Conservation (phyloP, 2,888 invertebrate genomes). For the Seira ritae region DNA sequence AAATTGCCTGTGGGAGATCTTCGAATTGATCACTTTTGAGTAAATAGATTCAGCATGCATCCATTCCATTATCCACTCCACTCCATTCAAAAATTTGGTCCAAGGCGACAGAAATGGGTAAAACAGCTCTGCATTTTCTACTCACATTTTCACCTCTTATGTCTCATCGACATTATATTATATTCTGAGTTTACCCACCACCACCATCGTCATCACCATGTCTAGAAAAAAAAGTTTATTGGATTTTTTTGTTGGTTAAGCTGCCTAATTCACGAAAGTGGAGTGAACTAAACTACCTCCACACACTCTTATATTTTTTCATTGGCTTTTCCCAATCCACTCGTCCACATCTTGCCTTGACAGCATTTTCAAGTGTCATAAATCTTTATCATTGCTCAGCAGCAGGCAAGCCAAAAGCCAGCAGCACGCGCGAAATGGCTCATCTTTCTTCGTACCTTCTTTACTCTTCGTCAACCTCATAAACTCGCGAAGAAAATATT, state of each 20-base stretch:
- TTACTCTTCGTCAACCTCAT: not conserved
- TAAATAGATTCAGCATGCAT: no score
- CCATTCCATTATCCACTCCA: no score
- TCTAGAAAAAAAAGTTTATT: not conserved
- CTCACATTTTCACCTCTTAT: not conserved
- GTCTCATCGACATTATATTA: not conserved
- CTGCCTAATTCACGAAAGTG: not conserved
- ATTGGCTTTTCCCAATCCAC: not conserved
- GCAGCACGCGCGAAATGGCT: not conserved
- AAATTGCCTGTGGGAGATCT: no score
- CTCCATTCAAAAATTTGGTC: no score
- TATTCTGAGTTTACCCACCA: not conserved
- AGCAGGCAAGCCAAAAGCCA: no score
- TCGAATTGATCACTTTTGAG: no score
- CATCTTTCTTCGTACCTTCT: not conserved
- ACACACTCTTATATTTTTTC: not conserved
- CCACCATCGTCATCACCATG: no score
- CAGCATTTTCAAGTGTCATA: not conserved
- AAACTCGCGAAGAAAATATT: not conserved
- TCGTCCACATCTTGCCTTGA: not conserved
- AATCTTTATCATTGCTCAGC: not conserved
- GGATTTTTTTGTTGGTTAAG: not conserved
- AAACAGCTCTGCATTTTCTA: not conserved
- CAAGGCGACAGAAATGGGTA: not conserved
- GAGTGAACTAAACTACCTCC: not conserved